A percentile compares a stretch with the other conserved stretches of the same genome.
Conservation (phyloP, 2,113 vertebrate species). For the Caracal caracal region DNA sequence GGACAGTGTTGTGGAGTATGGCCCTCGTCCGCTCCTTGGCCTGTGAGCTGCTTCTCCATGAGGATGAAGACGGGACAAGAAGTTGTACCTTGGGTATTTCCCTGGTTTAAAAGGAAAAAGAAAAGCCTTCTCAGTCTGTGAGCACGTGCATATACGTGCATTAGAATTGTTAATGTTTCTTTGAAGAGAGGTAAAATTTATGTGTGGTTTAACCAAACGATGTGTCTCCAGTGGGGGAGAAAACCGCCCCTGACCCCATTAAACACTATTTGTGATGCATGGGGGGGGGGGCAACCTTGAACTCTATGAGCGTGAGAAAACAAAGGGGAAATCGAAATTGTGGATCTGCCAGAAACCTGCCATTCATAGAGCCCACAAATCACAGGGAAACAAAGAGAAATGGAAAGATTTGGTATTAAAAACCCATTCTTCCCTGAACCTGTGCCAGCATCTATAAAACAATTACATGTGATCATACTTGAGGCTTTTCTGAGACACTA, state of each 20-base stretch:
- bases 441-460: constrained; percentile 78
- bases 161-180: constrained; percentile 58
- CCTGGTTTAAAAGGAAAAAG: constrained; percentile 31
- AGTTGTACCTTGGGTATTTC: neutral
- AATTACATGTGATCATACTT: constrained; percentile 74
- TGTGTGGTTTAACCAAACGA: constrained; percentile 70
- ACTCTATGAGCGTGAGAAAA: constrained; percentile 74
- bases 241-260: constrained; percentile 27
- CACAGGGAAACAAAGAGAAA: constrained; percentile 80
- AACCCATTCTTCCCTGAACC: constrained; percentile 78
- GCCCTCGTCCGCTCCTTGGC: neutral
- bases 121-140: neutral
- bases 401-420: constrained; percentile 81
- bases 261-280: constrained; percentile 69
- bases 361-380: constrained; percentile 74
- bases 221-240: constrained; percentile 10
- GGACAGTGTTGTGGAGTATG: neutral
- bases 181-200: constrained; percentile 73
- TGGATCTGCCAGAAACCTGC: constrained; percentile 79
- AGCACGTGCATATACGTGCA: constrained; percentile 33
- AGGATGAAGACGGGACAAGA: neutral
- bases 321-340: constrained; percentile 72
- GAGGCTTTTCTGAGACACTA: constrained; percentile 72
- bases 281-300: neutral
- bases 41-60: neutral